phyloP scores from a whole-genome alignment of 2,797 vertebrate species.

The Falco cherrug region DNA sequence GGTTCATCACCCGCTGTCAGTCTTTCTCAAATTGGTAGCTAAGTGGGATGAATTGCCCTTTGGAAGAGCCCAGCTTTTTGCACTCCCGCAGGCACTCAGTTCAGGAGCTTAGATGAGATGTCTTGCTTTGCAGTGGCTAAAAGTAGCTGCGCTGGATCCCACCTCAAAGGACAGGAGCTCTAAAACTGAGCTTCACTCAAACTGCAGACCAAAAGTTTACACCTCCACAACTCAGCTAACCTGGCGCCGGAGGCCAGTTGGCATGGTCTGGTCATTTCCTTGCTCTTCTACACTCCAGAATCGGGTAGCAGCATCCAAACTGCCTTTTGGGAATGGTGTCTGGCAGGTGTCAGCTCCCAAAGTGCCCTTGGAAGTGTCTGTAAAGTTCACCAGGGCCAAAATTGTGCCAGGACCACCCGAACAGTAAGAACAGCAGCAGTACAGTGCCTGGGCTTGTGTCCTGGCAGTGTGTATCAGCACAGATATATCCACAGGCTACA shows the following conservation, averaged over 20 bases:
- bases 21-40: background rate
- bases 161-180: background rate
- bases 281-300: background rate
- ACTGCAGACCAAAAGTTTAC: background rate
- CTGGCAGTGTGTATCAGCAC: background rate
- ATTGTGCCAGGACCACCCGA: background rate
- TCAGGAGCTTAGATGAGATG: background rate
- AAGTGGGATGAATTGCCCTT: background rate
- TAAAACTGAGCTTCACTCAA: background rate
- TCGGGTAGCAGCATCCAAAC: background rate
- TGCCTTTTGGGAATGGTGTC: background rate
- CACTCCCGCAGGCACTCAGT: rapidly evolving
- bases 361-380: background rate
- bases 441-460: background rate
- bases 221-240: background rate
- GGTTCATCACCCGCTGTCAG: rapidly evolving
- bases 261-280: rapidly evolving
- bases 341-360: background rate
- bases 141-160: background rate
- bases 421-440: background rate
- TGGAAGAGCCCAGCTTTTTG: background rate
- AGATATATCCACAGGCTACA: background rate
- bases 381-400: background rate
- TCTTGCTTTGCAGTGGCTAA: background rate
- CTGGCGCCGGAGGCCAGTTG: background rate